A percentile compares a stretch with the other conserved stretches of the same genome.
Evolutionary conservation across 1,140 invertebrate genomes (phyloP).

Genomic region (Rhopalosiphum maidis): DNA sequence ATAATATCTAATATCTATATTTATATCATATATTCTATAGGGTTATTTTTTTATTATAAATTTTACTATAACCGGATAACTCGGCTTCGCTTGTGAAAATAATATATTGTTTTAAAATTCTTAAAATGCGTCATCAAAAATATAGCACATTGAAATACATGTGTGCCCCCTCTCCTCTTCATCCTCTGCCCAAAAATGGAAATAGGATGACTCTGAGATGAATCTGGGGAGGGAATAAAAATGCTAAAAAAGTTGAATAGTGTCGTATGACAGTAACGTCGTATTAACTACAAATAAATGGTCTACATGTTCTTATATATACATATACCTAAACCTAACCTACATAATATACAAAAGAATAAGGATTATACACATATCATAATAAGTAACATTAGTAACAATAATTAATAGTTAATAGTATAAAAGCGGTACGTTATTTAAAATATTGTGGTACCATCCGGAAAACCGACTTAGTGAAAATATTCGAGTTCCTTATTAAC

Average conservation of each 20-base stretch:
- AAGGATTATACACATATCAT: neutral
- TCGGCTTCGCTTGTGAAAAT: neutral
- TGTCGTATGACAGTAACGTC: neutral
- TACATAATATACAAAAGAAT: too few species aligned
- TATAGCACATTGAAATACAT: neutral
- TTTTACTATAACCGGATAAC: neutral
- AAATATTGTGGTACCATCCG: neutral
- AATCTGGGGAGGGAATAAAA: neutral
- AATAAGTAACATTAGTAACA: neutral
- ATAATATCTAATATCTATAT: neutral
- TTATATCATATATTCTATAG: neutral
- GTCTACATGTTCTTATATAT: too few species aligned
- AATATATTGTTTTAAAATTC: neutral
- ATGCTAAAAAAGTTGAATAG: neutral
- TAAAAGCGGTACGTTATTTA: neutral
- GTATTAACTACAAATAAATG: neutral
- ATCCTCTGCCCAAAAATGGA: neutral
- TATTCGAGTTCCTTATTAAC: slow-evolving; percentile 39
- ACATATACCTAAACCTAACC: too few species aligned
- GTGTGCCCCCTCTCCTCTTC: neutral
- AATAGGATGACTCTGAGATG: neutral
- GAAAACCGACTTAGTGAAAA: slow-evolving; percentile 17
- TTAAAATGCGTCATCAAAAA: neutral
- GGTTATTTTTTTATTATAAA: neutral
- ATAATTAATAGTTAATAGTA: neutral